Evolutionary conservation across 1,140 invertebrate species (phyloP), one percentile per base, ranked within the genome.

Genomic region (Elymnias hypermnestra): DNA sequence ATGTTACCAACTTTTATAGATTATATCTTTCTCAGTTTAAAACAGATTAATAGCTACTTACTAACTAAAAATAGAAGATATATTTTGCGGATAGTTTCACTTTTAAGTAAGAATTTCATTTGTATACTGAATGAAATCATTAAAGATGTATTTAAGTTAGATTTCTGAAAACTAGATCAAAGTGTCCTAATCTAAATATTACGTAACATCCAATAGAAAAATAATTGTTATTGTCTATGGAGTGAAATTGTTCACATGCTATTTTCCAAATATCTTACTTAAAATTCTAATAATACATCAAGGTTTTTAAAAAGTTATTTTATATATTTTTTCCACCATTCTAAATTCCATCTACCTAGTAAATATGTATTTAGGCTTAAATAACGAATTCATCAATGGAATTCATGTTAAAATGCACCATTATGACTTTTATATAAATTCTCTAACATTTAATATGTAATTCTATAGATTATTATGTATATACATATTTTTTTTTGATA

Each of bases 211-310:
- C 10, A 12, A 0, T 3, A 12, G 6, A 29, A 29, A 3, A 1
- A 12, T 5, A 7, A 12, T 29, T 29, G 10, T 29, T 15, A 33
- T 15, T 33, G 13, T 33, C 29, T 33, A 33, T 33, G 29, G 13
- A 33, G 29, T 33, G 15, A 33, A 57, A 62, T 58, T 54, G 53
- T 57, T 53, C 54, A 67, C 58, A 46, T 41, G 36, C 57, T 49
- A 33, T 56, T 42, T 33, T 39, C 28, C 39, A 46, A 40, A 53
- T 55, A 53, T 21, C 19, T 21, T 50, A 57, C 43, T 55, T 51
- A 55, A 44, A 46, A 64, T 35, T 51, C 48, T 52, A 53, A 53
- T 57, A 63, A 65, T 53, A 65, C 58, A 56, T 52, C 43, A 48
- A 65, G 47, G 48, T 46, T 23, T 53, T 43, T 51, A 15, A 60